Conservation (phyloP, 2,888 invertebrate species). For the Coenonympha glycerion region DNA sequence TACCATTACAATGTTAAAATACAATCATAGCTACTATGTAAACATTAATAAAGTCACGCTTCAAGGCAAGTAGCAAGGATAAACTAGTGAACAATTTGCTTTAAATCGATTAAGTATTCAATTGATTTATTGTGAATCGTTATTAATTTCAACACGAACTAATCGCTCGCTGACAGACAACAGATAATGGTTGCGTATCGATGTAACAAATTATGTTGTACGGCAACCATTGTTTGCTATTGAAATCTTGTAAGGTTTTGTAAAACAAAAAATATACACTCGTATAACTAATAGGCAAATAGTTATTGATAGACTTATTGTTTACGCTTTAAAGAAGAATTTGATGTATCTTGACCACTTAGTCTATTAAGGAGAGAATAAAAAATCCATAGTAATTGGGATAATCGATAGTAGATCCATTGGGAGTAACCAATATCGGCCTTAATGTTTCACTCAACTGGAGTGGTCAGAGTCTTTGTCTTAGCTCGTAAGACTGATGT, state of each 20-base stretch:
- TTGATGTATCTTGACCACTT: no score
- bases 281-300: no score
- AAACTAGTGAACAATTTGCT: conserved; percentile 17
- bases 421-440: no score
- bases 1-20: background rate
- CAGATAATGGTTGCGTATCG: conserved; percentile 10
- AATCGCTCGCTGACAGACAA: conserved; percentile 14
- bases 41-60: conserved; percentile 6
- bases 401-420: no score
- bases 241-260: conserved; percentile 3
- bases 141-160: conserved; percentile 22
- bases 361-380: no score
- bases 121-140: conserved; percentile 16
- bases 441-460: no score
- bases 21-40: background rate
- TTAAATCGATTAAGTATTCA: conserved; percentile 6
- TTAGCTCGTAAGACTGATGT: no score
- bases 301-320: no score
- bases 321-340: no score
- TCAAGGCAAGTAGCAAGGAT: conserved; percentile 13
- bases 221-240: background rate
- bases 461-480: no score
- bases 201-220: conserved; percentile 10
- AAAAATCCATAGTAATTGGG: no score
- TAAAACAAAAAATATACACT: background rate